Percentiles rank a stretch among this genome's conserved stretches.
These are phyloP conservation scores for Polymixis flavicincta DNA, from an alignment of 2,888 invertebrate species.

Conservation along the genomic window DNA sequence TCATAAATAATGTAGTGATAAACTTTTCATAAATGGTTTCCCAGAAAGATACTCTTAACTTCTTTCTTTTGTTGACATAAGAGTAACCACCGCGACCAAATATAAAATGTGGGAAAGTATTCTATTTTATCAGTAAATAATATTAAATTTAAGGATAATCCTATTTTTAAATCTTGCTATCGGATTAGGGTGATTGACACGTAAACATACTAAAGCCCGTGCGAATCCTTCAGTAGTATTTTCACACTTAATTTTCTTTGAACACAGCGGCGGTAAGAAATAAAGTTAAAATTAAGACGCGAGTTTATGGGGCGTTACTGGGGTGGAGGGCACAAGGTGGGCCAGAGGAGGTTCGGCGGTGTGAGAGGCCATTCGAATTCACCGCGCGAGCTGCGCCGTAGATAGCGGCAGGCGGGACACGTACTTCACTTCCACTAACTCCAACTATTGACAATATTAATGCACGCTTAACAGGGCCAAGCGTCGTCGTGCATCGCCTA, in stretches of 20 bases:
- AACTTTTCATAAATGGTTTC: slow-evolving; percentile 29
- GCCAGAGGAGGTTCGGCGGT: slow-evolving; percentile 73
- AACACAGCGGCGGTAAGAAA: slow-evolving; percentile 89
- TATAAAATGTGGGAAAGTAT: slow-evolving; percentile 8
- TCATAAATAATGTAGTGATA: slow-evolving; percentile 24
- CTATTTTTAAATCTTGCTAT: slow-evolving; percentile 10
- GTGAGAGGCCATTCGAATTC: slow-evolving; percentile 89
- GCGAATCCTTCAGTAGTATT: slow-evolving; percentile 85
- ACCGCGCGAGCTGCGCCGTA: slow-evolving; percentile 89
- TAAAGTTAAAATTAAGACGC: slow-evolving; percentile 91
- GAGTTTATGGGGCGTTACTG: slow-evolving; percentile 90
- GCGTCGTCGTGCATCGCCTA: slow-evolving; percentile 84
- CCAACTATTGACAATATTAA: slow-evolving; percentile 91
- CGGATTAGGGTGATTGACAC: slow-evolving; percentile 58
- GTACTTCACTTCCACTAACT: slow-evolving; percentile 91
- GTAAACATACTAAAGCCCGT: slow-evolving; percentile 75
- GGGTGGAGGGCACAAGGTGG: slow-evolving; percentile 83
- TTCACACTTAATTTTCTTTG: slow-evolving; percentile 90
- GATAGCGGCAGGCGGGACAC: slow-evolving; percentile 91
- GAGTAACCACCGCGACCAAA: background rate
- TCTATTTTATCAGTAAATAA: slow-evolving; percentile 18
- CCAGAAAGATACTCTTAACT: slow-evolving; percentile 9
- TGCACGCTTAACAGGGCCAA: slow-evolving; percentile 89
- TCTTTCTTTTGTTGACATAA: slow-evolving; percentile 18
- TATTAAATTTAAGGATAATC: background rate